Evolutionary conservation across 1,140 invertebrate genomes (phyloP).

Genomic region (Dufourea novaeangliae): DNA sequence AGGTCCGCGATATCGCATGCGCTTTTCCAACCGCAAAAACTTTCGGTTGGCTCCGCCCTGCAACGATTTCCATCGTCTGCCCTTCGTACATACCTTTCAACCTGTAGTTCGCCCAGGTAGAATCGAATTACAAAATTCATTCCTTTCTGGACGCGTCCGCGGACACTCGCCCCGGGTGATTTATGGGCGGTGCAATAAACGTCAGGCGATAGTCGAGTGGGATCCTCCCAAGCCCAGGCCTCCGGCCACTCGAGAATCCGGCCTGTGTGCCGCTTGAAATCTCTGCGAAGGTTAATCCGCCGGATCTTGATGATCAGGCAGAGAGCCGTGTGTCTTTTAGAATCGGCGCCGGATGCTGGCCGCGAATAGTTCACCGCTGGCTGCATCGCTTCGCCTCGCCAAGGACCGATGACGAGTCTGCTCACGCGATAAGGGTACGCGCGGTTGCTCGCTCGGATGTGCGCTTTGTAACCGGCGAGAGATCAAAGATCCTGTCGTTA

Average conservation of each 20-base stretch:
- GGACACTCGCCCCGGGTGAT: background rate
- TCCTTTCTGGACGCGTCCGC: slow-evolving; percentile 1
- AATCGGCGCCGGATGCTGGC: slow-evolving; percentile 10
- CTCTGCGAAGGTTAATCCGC: slow-evolving; percentile 2
- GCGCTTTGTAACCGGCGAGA: background rate
- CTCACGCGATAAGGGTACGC: slow-evolving; percentile 9
- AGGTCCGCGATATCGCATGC: slow-evolving; percentile 31
- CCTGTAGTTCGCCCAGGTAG: background rate
- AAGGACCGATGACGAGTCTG: background rate
- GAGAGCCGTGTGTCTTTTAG: background rate
- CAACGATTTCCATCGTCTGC: background rate
- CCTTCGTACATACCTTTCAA: background rate
- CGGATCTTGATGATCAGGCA: background rate
- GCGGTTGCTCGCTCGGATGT: background rate
- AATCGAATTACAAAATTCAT: background rate
- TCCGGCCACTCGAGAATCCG: slow-evolving; percentile 16
- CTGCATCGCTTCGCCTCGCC: background rate
- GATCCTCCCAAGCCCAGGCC: slow-evolving; percentile 29
- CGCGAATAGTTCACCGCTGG: background rate
- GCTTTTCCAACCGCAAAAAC: slow-evolving; percentile 38
- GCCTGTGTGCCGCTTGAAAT: slow-evolving; percentile 2
- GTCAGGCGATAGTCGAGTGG: slow-evolving; percentile 9
- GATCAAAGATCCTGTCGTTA: slow-evolving; percentile 14
- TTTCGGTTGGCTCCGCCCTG: slow-evolving; percentile 35
- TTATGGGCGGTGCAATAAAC: slow-evolving; percentile 29